A percentile compares a stretch with the other conserved stretches of the same genome.
Evolutionary conservation across 2,113 vertebrate species (phyloP).

Genomic region (Chunga burmeisteri): DNA sequence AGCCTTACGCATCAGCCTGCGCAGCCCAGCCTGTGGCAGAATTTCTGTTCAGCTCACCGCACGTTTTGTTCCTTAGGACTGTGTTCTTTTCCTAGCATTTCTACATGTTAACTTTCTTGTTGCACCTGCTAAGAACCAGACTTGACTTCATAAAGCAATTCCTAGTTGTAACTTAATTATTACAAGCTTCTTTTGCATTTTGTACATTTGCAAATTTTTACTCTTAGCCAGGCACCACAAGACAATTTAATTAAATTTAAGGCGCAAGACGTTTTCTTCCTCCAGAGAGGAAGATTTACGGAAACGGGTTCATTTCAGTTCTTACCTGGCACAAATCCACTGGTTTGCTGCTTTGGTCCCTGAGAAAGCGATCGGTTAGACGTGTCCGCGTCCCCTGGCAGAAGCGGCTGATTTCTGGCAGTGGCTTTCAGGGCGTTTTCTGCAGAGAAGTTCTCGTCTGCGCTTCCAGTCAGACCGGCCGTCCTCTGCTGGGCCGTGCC

Average conservation of each 20-base stretch:
- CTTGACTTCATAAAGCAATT: background rate
- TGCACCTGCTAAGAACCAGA: background rate
- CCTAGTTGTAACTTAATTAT: background rate
- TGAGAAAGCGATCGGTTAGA: slow-evolving; percentile 65
- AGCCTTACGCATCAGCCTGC: background rate
- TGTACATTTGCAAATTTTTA: background rate
- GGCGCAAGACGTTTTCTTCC: background rate
- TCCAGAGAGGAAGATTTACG: background rate
- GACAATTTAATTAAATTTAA: background rate
- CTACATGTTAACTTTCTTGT: background rate
- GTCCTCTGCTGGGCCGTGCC: slow-evolving; percentile 36
- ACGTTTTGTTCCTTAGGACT: background rate
- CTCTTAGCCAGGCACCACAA: background rate
- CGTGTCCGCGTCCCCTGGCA: slow-evolving; percentile 43
- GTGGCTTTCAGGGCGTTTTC: slow-evolving; percentile 65
- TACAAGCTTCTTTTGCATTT: background rate
- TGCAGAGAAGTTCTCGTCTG: background rate
- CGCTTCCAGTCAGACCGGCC: slow-evolving; percentile 29
- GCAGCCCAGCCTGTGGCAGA: background rate
- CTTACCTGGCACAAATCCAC: slow-evolving; percentile 76
- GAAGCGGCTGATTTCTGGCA: slow-evolving; percentile 18
- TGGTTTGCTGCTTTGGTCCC: slow-evolving; percentile 58
- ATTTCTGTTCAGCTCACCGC: background rate
- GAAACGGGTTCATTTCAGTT: background rate
- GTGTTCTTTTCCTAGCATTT: background rate